A percentile compares a stretch with the other conserved stretches of the same genome.
phyloP scores from a whole-genome alignment of 2,113 vertebrate species.

The Puffinus mauretanicus region DNA sequence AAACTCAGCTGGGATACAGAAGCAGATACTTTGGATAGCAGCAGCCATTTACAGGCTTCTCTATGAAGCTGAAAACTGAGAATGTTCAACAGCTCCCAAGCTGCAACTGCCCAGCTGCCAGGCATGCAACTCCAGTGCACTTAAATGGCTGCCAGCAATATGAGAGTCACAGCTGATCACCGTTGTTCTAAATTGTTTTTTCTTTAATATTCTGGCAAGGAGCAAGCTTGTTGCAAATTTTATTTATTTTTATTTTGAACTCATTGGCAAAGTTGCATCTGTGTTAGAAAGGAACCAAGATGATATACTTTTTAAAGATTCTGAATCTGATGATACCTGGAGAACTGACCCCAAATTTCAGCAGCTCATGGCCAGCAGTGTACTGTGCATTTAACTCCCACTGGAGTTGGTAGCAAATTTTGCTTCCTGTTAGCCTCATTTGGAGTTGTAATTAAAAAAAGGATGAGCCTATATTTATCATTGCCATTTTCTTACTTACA shows the following conservation, averaged over 20 bases:
- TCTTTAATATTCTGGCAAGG: background rate
- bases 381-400: background rate
- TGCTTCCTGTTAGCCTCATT: background rate
- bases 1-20: background rate
- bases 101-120: background rate
- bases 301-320: background rate
- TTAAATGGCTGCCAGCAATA: background rate
- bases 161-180: background rate
- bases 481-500: background rate
- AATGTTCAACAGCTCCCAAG: background rate
- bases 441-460: background rate
- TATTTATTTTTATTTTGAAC: background rate
- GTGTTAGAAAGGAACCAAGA: background rate
- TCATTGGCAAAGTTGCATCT: background rate
- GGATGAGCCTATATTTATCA: background rate
- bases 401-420: background rate
- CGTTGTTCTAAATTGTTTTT: background rate
- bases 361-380: background rate
- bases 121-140: background rate
- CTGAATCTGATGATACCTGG: background rate
- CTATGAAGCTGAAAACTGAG: background rate
- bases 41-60: background rate
- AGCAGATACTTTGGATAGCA: background rate
- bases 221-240: background rate
- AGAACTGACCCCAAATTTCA: background rate